Evolutionary conservation across 2,113 vertebrate species (phyloP), one percentile per base, ranked within the genome.

Genomic region (Nerophis lumbriciformis): DNA sequence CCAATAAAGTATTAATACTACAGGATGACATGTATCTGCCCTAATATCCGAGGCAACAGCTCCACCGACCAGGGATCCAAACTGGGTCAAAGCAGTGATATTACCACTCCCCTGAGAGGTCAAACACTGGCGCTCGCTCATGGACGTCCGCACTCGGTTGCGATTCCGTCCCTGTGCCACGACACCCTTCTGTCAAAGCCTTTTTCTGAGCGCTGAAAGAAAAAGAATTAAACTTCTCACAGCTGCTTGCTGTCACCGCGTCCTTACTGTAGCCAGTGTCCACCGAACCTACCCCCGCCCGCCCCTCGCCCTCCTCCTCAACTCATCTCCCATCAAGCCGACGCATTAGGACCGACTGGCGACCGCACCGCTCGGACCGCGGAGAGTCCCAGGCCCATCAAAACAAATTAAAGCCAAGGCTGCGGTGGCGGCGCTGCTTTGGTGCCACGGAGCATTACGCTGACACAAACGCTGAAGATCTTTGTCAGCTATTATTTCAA

Each of bases 401-500:
- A 66, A 59, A 69, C 48, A 63, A 84, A 87, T 89, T 89, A 89
- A 89, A 85, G 56, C 69, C 61, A 71, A 87, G 78, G 72, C 79
- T 76, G 56, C 48, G 74, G 82, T 85, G 80, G 82, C 70, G 78
- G 80, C 68, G 77, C 83, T 77, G 83, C 84, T 85, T 87, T 55
- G 81, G 79, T 90, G 89, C 84, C 89, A 87, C 83, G 77, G 83
- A 84, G 82, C 81, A 89, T 89, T 88, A 90, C 71, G 56, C 76
- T 71, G 71, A 83, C 72, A 63, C 74, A 71, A 84, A 80, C 61
- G 81, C 85, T 87, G 83, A 90, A 73, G 79, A 82, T 81, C 84
- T 86, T 85, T 90, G 87, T 88, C 89, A 90, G 88, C 87, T 85
- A 87, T 87, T 89, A 86, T 88, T 89, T 86, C 83, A 84, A 87